Conservation (phyloP, 2,888 invertebrate genomes). For the Drosophila villosipedis region DNA sequence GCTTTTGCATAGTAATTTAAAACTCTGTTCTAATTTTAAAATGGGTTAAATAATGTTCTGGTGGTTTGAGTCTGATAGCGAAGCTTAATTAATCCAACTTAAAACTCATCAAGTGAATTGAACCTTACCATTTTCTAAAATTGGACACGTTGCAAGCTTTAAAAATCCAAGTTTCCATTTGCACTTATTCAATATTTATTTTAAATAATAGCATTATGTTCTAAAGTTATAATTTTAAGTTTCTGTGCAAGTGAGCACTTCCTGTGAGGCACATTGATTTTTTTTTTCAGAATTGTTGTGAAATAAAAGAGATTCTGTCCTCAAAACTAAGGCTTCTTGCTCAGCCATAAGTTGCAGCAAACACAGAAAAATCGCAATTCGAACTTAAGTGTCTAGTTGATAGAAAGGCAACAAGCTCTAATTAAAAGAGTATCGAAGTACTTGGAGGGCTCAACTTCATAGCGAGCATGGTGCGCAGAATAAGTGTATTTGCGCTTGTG, state of each 20-base stretch:
- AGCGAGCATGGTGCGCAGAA: conserved; percentile 46
- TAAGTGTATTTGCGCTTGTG: conserved; percentile 59
- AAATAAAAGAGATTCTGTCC: too few species aligned
- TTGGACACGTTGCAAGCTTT: too few species aligned
- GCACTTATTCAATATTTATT: background rate
- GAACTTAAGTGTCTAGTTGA: background rate
- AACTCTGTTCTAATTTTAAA: background rate
- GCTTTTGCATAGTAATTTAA: background rate
- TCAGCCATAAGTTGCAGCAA: background rate
- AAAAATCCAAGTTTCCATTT: background rate
- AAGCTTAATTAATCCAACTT: background rate
- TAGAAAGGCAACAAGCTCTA: background rate
- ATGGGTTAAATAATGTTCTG: background rate
- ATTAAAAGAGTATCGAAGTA: conserved; percentile 21
- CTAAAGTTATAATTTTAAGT: background rate
- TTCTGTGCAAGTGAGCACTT: background rate
- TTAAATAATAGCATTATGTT: background rate
- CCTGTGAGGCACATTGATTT: background rate
- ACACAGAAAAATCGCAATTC: fast-evolving
- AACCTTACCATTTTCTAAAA: too few species aligned
- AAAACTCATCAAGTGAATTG: background rate
- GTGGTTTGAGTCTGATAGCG: background rate
- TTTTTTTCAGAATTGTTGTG: background rate
- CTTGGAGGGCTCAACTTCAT: conserved; percentile 49
- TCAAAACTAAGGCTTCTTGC: background rate